Conservation (phyloP, 2,797 vertebrate genomes). For the Manis javanica region DNA sequence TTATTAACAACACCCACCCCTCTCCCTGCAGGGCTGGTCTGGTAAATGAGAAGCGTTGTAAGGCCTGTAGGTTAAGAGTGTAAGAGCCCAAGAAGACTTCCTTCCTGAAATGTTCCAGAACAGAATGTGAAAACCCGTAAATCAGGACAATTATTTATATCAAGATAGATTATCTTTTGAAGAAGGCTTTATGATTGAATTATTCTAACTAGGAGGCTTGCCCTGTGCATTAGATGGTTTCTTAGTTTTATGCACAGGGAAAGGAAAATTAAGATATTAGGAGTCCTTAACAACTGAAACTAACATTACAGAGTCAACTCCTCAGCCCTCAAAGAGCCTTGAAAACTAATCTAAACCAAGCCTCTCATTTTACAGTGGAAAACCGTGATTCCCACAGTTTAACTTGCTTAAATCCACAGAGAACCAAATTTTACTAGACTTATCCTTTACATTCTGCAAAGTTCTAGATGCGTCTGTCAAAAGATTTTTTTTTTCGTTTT, state of each 20-base stretch:
- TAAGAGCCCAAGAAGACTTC: background rate
- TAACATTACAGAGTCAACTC: background rate
- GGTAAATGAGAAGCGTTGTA: background rate
- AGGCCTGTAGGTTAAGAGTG: background rate
- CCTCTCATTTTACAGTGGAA: background rate
- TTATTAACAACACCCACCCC: background rate
- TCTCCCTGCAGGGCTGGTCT: background rate
- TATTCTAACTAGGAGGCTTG: background rate
- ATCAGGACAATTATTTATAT: background rate
- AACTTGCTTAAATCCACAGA: background rate
- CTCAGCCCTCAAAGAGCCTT: background rate
- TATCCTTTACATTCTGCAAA: background rate
- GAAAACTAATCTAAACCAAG: background rate
- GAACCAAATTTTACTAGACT: background rate
- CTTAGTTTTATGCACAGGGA: background rate
- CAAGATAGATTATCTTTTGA: background rate
- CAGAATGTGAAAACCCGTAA: background rate
- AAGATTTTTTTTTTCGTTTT: background rate
- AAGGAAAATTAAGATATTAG: constrained; percentile 38
- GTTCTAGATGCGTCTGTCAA: background rate
- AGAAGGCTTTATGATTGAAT: background rate
- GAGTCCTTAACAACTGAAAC: background rate
- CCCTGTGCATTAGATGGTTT: background rate
- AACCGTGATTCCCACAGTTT: background rate
- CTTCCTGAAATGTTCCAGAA: background rate